These are phyloP conservation scores for Struthio camelus DNA, from an alignment of 2,113 vertebrate species.

Conservation along the genomic window DNA sequence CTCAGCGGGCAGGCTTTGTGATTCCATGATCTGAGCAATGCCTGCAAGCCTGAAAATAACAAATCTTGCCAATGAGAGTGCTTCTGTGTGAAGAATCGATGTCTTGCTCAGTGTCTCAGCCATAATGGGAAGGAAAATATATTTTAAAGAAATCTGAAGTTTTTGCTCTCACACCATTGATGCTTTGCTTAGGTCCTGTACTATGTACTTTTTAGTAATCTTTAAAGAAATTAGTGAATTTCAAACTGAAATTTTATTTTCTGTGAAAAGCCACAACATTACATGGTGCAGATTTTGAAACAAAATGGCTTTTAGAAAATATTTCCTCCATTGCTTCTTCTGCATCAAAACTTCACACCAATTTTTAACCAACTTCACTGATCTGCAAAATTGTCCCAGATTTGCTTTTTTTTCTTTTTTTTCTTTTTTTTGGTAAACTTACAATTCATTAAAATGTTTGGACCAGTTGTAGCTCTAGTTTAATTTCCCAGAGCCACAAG, in stretches of 20 bases:
- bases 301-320: not conserved
- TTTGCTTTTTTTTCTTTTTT: not conserved
- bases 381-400: not conserved
- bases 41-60: not conserved
- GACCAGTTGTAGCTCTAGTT: not conserved
- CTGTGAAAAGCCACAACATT: not conserved
- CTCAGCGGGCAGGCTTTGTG: not conserved
- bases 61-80: not conserved
- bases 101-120: not conserved
- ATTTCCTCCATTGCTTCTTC: not conserved
- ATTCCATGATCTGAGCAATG: not conserved
- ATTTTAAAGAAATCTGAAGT: not conserved
- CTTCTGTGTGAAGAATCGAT: not conserved
- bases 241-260: not conserved
- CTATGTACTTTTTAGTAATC: not conserved
- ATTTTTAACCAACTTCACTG: not conserved
- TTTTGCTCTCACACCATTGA: not conserved
- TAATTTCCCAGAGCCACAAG: not conserved
- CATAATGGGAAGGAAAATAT: not conserved
- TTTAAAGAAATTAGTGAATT: not conserved
- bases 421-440: not conserved
- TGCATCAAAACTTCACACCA: not conserved
- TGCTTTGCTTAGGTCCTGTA: not conserved
- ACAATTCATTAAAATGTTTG: not conserved
- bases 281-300: not conserved